These are phyloP conservation scores for Autographa pulchrina DNA, from an alignment of 2,888 invertebrate genomes.

Conservation along the genomic window DNA sequence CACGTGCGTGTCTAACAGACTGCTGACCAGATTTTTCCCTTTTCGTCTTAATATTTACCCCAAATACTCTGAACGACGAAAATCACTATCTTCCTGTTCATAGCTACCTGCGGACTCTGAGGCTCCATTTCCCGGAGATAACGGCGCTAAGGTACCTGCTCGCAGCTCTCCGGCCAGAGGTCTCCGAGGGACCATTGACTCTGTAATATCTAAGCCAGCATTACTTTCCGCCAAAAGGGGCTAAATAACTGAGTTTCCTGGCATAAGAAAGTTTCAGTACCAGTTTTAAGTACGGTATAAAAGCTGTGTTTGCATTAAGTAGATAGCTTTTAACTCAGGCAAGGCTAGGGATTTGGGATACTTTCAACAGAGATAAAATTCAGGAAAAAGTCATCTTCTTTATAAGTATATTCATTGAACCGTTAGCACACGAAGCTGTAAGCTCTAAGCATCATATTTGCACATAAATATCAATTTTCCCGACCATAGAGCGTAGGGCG, in stretches of 20 bases:
- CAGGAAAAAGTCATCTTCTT: not conserved
- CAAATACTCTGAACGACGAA: conserved; percentile 27
- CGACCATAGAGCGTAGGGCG: conserved; percentile 18
- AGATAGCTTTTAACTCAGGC: conserved; percentile 8
- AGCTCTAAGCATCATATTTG: conserved; percentile 10
- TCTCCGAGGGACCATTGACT: conserved; percentile 50
- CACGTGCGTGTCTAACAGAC: not conserved
- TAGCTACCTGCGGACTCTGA: conserved; percentile 14
- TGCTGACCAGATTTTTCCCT: not conserved
- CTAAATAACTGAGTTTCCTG: conserved; percentile 32
- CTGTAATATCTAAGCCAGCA: conserved; percentile 43
- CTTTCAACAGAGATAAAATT: conserved; percentile 1
- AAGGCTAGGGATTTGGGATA: not conserved
- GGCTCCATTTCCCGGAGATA: conserved; percentile 45
- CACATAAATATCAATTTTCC: conserved; percentile 24
- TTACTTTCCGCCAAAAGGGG: conserved; percentile 37
- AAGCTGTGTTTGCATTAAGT: conserved; percentile 31
- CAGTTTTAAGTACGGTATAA: conserved; percentile 37
- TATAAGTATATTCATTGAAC: not conserved
- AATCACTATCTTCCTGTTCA: conserved; percentile 18
- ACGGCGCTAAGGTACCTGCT: conserved; percentile 34
- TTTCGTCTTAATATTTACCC: conserved; percentile 27
- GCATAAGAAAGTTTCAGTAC: conserved; percentile 18
- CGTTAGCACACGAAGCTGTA: not conserved
- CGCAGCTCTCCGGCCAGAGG: conserved; percentile 33